Base-by-base conservation (phyloP, 2,888 invertebrate genomes). In the Opisthograptis luteolata region DNA sequence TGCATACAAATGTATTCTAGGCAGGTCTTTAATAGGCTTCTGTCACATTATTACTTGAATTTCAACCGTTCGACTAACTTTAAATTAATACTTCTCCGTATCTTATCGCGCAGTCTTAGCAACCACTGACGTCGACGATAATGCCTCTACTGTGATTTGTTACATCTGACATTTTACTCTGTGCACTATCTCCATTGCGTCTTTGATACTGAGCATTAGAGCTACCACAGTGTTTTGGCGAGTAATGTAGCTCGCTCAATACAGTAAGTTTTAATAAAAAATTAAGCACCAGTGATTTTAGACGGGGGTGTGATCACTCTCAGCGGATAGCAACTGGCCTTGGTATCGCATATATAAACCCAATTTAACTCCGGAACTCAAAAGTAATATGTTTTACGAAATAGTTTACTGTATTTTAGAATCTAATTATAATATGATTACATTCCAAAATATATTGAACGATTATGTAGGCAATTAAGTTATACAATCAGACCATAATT, bases 21-120 rank as follows among this genome's bases (percentile, higher is more conserved):
- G n/a, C n/a, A n/a, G n/a, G n/a, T n/a, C n/a, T n/a, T n/a, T n/a
- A n/a, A n/a, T n/a, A 9, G 9, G 2, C n/a, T 25, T 9, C 9
- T 25, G 9, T 20, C 2, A 7, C 28, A 32, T 17, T 9, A 34
- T 17, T 10, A 10, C 17, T 49, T 35, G 22, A 32, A 45, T 43
- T 51, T 58, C 58, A 65, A 65, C 58, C 60, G 59, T 68, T 61
- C 59, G 61, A 63, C 61, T 59, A 61, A 65, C 52, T 65, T 57
- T 62, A 66, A 64, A 61, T 70, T 65, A 65, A 62, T 64, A 63
- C 60, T 65, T 46, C 56, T 54, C 58, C 59, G 46, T 78, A 79
- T 81, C 79, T 81, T 81, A 82, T 82, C 79, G 69, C 49, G 59
- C n/a, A n/a, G 70, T 75, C 73, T 73, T 73, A 70, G 73, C 66